These are phyloP conservation scores for Onchidella celtica DNA, from an alignment of 2,888 invertebrate genomes.

Conservation along the genomic window DNA sequence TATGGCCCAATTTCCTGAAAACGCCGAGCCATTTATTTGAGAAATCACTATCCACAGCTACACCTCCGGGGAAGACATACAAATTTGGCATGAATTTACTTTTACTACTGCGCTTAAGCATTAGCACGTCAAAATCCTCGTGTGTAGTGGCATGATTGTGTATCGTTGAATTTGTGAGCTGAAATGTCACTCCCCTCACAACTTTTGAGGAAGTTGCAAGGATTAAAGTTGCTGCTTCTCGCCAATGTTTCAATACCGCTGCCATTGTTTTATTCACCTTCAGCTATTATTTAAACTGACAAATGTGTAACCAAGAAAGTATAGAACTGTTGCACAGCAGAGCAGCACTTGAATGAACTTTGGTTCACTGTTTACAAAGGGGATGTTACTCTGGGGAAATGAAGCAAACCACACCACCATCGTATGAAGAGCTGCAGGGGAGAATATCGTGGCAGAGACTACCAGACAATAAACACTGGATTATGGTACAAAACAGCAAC, in stretches of 20 bases:
- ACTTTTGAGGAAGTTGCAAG: conserved; percentile 57
- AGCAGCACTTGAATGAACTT: too few species aligned
- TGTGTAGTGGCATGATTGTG: not conserved
- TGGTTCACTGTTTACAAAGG: too few species aligned
- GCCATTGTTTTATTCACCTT: conserved; percentile 65
- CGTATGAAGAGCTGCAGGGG: too few species aligned
- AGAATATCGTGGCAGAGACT: too few species aligned
- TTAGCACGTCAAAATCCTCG: conserved; percentile 75
- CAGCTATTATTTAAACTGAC: too few species aligned
- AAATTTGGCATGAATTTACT: conserved; percentile 88
- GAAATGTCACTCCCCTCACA: not conserved
- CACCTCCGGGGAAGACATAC: conserved; percentile 95
- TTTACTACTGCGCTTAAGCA: conserved; percentile 84
- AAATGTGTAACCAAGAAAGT: too few species aligned
- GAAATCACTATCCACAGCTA: conserved; percentile 86
- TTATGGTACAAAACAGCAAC: too few species aligned
- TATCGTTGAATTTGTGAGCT: not conserved
- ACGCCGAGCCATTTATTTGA: conserved; percentile 87
- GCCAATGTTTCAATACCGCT: conserved; percentile 70
- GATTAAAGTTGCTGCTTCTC: conserved; percentile 76
- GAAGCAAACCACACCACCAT: too few species aligned
- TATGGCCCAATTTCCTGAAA: conserved; percentile 79
- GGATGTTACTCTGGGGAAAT: too few species aligned
- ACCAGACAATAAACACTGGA: too few species aligned
- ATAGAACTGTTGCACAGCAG: too few species aligned